Evolutionary conservation across 2,797 vertebrate species (phyloP).

Genomic region (Limnodromus scolopaceus): DNA sequence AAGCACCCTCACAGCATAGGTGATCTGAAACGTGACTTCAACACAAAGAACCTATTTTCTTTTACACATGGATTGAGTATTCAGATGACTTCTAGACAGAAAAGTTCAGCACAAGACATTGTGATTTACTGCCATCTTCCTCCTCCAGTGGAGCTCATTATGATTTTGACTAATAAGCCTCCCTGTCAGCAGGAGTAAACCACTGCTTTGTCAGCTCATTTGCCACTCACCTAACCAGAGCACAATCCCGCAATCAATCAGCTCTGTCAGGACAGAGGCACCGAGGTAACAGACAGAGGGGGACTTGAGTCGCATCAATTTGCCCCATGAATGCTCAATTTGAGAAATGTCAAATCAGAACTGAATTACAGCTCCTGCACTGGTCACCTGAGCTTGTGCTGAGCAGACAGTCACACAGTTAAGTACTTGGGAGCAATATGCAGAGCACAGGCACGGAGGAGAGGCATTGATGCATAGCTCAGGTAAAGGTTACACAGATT

Average conservation of each 20-base stretch:
- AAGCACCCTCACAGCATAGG: not conserved
- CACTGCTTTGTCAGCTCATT: not conserved
- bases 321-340: not conserved
- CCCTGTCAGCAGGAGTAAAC: not conserved
- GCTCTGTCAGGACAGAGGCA: not conserved
- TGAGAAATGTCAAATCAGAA: not conserved
- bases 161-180: not conserved
- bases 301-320: not conserved
- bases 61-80: not conserved
- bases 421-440: not conserved
- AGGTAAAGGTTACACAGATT: not conserved
- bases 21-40: not conserved
- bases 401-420: not conserved
- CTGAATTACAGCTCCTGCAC: not conserved
- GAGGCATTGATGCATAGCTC: not conserved
- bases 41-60: not conserved
- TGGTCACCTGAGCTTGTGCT: not conserved
- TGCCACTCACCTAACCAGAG: not conserved
- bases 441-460: not conserved
- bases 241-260: not conserved
- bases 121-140: not conserved
- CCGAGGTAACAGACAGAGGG: not conserved
- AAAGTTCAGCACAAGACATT: not conserved
- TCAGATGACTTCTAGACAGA: not conserved
- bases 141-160: not conserved